These are phyloP conservation scores for Oeneis ivallda DNA, from an alignment of 2,888 invertebrate genomes.

Conservation along the genomic window DNA sequence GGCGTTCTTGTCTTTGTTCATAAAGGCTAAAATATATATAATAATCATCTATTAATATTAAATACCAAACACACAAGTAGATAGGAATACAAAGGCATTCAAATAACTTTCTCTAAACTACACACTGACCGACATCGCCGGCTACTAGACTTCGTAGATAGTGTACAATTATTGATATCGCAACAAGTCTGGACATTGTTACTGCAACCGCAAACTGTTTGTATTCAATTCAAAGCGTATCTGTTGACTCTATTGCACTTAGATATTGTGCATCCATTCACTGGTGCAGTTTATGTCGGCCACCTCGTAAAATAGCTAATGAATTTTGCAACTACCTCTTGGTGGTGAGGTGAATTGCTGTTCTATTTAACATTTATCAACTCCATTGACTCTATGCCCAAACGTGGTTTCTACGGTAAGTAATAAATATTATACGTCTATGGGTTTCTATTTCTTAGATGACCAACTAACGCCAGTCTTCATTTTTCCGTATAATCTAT, in stretches of 20 bases:
- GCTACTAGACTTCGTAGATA: constrained; percentile 6
- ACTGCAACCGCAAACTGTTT: constrained; percentile 59
- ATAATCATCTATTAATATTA: neutral
- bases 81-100: neutral
- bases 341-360: neutral
- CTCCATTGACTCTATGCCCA: neutral
- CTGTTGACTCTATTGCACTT: constrained; percentile 42
- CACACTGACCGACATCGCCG: constrained; percentile 33
- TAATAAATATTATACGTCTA: too few species aligned
- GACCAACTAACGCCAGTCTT: too few species aligned
- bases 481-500: too few species aligned
- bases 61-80: neutral
- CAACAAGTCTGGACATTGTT: constrained; percentile 47
- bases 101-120: constrained; percentile 25
- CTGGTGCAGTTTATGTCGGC: constrained; percentile 19
- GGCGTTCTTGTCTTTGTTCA: too few species aligned
- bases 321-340: constrained; percentile 22
- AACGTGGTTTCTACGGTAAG: too few species aligned
- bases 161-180: constrained; percentile 26
- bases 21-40: neutral
- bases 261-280: constrained; percentile 24
- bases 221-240: constrained; percentile 48
- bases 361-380: constrained; percentile 8
- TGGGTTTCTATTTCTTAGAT: too few species aligned
- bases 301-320: constrained; percentile 34